Evolutionary conservation across 2,113 vertebrate genomes (phyloP), one percentile per base, ranked within the genome.

Genomic region (Syrrhaptes paradoxus): DNA sequence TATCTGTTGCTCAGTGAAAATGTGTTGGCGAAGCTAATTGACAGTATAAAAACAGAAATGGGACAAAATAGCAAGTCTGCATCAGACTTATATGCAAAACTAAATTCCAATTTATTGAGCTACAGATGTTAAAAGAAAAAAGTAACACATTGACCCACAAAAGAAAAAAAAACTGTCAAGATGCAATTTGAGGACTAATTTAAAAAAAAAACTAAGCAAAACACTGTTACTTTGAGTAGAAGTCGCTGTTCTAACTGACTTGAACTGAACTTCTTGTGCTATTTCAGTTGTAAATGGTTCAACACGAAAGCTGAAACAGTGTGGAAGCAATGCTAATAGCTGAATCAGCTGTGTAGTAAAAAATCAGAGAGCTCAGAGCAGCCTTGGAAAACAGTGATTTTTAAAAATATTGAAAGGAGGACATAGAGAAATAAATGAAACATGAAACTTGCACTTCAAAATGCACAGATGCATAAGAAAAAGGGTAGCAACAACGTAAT

Each of bases 21-120:
- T 36, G 6, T 59, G 28, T 79, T 85, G 61, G 22, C 61, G 51
- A 87, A 95, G 45, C 59, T 51, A 68, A 75, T 87, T 67, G 79
- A 75, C 70, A 38, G 20, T 49, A 36, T 80, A 89, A 96, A 96
- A 75, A 75, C 72, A 93, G 81, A 81, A 95, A 62, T 73, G 17
- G 34, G 13, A 61, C n/a, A 75, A 80, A 95, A 90, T n/a, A 73
- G 46, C 38, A 95, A 88, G 29, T 61, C 46, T 80, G 7, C 13
- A 88, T 76, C 36, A 77, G 75, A 73, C 59, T 93, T 77, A 55
- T 59, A 62, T 15, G 24, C 4, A 62, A 84, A 90, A 91, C 17
- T 77, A 41, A 96, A 93, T 91, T 91, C 25, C 24, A 85, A 32
- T 84, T 95, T 92, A 67, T n/a, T 70, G 71, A 95, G 66, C 51